phyloP scores from a whole-genome alignment of 2,888 invertebrate genomes.

The Sarcophaga caerulescens region DNA sequence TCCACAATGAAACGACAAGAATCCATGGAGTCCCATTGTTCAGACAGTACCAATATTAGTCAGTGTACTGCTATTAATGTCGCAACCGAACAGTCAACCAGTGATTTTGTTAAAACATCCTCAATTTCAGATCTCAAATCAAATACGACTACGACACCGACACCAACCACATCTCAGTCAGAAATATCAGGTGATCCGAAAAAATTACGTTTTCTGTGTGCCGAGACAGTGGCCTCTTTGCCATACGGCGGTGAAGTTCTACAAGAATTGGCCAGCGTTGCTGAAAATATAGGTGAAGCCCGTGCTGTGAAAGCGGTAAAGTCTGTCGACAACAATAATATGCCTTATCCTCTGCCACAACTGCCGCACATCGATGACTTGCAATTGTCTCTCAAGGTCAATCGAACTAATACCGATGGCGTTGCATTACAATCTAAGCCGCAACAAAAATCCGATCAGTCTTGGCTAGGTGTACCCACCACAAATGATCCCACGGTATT shows the following conservation, averaged over 20 bases:
- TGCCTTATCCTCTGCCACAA: slow-evolving; percentile 82
- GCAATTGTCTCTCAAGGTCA: slow-evolving; percentile 73
- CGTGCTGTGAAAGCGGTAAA: slow-evolving; percentile 66
- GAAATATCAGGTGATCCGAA: slow-evolving; percentile 62
- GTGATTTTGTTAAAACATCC: slow-evolving; percentile 67
- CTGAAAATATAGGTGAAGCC: slow-evolving; percentile 81
- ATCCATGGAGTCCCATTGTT: slow-evolving; percentile 84
- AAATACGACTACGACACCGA: slow-evolving; percentile 29
- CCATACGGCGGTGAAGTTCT: slow-evolving; percentile 87
- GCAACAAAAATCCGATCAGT: slow-evolving; percentile 55
- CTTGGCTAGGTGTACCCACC: slow-evolving; percentile 85
- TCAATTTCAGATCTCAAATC: slow-evolving; percentile 70
- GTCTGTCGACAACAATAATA: slow-evolving; percentile 71
- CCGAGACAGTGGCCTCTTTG: slow-evolving; percentile 85
- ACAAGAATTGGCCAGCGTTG: slow-evolving; percentile 86
- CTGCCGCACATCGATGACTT: slow-evolving; percentile 82
- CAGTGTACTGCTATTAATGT: slow-evolving; percentile 85
- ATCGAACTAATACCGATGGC: background rate
- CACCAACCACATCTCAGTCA: slow-evolving; percentile 56
- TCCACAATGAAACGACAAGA: slow-evolving; percentile 82
- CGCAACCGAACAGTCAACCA: slow-evolving; percentile 72
- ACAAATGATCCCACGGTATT: slow-evolving; percentile 84
- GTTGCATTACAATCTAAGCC: slow-evolving; percentile 36
- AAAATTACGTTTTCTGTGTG: slow-evolving; percentile 85
- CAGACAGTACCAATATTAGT: slow-evolving; percentile 85